Base-by-base conservation (phyloP, 1,140 invertebrate species). In the Drosophila biarmipes region DNA sequence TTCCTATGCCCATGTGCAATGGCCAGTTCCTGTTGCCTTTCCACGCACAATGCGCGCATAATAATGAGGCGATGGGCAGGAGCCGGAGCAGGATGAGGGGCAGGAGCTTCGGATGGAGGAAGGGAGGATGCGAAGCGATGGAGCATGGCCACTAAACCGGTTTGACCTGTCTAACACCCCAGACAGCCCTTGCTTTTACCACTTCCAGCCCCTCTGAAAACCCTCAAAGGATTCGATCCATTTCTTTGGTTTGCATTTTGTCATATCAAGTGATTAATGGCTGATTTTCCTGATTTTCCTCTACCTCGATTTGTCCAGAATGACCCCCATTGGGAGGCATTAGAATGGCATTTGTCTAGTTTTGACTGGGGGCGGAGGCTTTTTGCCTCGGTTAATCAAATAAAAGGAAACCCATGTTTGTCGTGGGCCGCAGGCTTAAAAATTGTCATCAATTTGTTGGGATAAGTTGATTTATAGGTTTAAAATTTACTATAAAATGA, bases 31-130 rank as follows among this genome's bases (percentile, higher is more conserved):
- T 87, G 82, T 89, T 87, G 84, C 79, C 74, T 48, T 63, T 61
- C 66, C 75, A 89, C 84, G 82, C 82, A 89, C 84, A 89, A 89
- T 84, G 79, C 84, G 79, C 84, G 84, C 84, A 87, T 89, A 89
- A 89, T 89, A 89, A 89, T 89, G 84, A 49, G 46, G 21, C 45
- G 14, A 24, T 6, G 14, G 2, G 19, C 43, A 81, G 72, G 58
- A 61, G 19, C 43, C 78, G 72, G 58, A 61, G 34, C 34, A n/a
- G 34, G 11, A 43, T 17, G 42, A 48, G 34, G 21, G 52, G 57
- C 37, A 42, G 63, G 37, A 46, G 38, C 19, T 3, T 24, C 24
- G n/a, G 61, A 17, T 55, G 54, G n/a, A 55, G 58, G 40, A 58
- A 19, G 54, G 43, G 24, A 66, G 51, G 49, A 64, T 35, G 34